Percentiles rank a stretch among this genome's conserved stretches.
phyloP scores from a whole-genome alignment of 2,888 invertebrate species.

The Eupsilia transversa region DNA sequence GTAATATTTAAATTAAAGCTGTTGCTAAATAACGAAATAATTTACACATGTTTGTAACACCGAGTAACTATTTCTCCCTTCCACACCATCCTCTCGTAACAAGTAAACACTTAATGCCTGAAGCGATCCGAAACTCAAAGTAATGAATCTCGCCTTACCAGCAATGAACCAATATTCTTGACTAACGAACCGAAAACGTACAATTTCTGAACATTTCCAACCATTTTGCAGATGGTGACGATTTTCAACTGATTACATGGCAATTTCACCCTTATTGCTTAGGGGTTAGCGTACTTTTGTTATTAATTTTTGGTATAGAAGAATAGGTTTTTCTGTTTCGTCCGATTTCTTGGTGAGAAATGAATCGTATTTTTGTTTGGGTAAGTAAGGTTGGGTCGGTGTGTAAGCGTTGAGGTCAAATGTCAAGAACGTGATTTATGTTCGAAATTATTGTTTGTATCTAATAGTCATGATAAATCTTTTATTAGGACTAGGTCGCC shows the following conservation, averaged over 20 bases:
- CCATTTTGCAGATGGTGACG: conserved; percentile 83
- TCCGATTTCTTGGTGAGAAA: conserved; percentile 45
- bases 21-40: neutral
- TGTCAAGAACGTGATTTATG: conserved; percentile 30
- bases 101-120: conserved; percentile 58
- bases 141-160: conserved; percentile 77
- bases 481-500: neutral
- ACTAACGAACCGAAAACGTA: conserved; percentile 82
- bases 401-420: conserved; percentile 12
- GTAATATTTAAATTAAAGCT: neutral
- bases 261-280: conserved; percentile 82
- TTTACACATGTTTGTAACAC: neutral
- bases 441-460: conserved; percentile 23
- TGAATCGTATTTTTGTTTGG: conserved; percentile 45
- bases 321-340: conserved; percentile 57
- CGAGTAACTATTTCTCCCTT: conserved; percentile 37
- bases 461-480: conserved; percentile 8
- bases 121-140: conserved; percentile 59
- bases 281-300: conserved; percentile 66
- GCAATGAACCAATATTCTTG: conserved; percentile 83
- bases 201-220: conserved; percentile 79
- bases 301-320: conserved; percentile 71
- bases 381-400: conserved; percentile 16
- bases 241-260: conserved; percentile 80
- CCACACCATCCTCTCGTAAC: conserved; percentile 31